These are phyloP conservation scores for Malacoctenus gilli DNA, from an alignment of 2,797 vertebrate species.

Conservation along the genomic window DNA sequence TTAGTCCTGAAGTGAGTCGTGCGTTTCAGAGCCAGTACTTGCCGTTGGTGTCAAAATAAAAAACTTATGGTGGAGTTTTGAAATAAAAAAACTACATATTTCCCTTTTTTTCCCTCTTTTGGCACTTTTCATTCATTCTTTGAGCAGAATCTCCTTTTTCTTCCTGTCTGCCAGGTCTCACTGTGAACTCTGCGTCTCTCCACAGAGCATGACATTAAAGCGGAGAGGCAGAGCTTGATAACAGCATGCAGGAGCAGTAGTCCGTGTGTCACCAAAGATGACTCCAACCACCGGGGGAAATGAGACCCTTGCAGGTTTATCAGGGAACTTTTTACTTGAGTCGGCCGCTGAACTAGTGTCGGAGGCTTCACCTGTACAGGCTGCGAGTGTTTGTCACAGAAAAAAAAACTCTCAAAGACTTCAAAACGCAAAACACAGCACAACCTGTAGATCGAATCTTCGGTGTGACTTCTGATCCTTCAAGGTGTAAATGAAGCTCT, in stretches of 20 bases:
- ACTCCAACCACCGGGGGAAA: slow-evolving; percentile 80
- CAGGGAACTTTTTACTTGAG: slow-evolving; percentile 46
- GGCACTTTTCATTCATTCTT: slow-evolving; percentile 1
- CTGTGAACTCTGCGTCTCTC: slow-evolving; percentile 33
- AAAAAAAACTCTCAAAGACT: slow-evolving; percentile 14
- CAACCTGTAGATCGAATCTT: slow-evolving; percentile 9
- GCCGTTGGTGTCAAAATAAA: no score
- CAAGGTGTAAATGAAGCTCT: slow-evolving; percentile 23
- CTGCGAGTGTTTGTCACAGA: slow-evolving; percentile 21
- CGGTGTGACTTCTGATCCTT: slow-evolving; percentile 30
- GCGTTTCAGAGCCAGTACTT: no score
- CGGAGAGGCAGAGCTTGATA: slow-evolving; percentile 81
- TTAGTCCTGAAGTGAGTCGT: slow-evolving; percentile 17
- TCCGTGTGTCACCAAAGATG: slow-evolving; percentile 86
- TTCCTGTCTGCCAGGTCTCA: slow-evolving; percentile 13
- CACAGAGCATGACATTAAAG: slow-evolving; percentile 86
- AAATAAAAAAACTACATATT: neutral
- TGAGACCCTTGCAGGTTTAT: slow-evolving; percentile 53
- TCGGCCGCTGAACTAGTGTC: slow-evolving; percentile 48
- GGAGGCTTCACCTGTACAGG: slow-evolving; percentile 16
- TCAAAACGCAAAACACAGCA: slow-evolving; percentile 32
- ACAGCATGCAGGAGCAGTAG: slow-evolving; percentile 79
- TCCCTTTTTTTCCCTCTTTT: slow-evolving; percentile 2
- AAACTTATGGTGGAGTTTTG: no score
- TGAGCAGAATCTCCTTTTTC: neutral